These are phyloP conservation scores for Vicugna pacos DNA, from an alignment of 2,113 vertebrate genomes.

Conservation along the genomic window DNA sequence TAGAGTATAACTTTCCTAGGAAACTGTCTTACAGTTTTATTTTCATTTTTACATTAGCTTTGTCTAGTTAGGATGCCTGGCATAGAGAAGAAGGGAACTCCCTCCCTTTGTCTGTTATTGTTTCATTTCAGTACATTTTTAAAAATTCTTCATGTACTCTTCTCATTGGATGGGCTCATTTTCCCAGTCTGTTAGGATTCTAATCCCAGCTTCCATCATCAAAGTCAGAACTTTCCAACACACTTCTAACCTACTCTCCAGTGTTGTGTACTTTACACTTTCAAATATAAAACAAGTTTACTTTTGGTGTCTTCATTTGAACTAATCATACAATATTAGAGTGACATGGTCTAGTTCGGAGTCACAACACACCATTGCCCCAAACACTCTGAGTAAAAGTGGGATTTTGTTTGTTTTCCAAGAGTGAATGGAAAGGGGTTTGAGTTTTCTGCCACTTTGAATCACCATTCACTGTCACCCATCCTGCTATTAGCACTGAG, in stretches of 20 bases:
- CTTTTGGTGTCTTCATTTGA: not conserved
- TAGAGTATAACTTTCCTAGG: not conserved
- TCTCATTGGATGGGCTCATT: not conserved
- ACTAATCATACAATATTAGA: not conserved
- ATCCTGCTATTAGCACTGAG: not conserved
- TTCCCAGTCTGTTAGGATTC: not conserved
- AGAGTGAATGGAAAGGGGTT: not conserved
- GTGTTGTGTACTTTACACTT: not conserved
- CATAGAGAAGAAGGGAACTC: not conserved
- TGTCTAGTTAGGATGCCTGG: not conserved
- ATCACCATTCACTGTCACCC: fast-evolving
- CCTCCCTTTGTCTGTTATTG: not conserved
- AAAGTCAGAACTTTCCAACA: not conserved
- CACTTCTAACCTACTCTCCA: not conserved
- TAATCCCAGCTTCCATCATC: not conserved
- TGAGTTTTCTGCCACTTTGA: not conserved
- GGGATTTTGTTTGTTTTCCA: not conserved
- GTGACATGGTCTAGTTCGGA: not conserved
- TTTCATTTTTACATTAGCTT: not conserved
- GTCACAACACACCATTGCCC: not conserved
- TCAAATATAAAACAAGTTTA: not conserved
- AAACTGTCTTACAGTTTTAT: not conserved
- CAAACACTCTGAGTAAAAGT: not conserved
- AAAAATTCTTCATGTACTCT: not conserved
- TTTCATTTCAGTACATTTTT: no score